Percentiles rank a stretch among this genome's conserved stretches.
These are phyloP conservation scores for Iguana delicatissima DNA, from an alignment of 2,797 vertebrate species.

Conservation along the genomic window DNA sequence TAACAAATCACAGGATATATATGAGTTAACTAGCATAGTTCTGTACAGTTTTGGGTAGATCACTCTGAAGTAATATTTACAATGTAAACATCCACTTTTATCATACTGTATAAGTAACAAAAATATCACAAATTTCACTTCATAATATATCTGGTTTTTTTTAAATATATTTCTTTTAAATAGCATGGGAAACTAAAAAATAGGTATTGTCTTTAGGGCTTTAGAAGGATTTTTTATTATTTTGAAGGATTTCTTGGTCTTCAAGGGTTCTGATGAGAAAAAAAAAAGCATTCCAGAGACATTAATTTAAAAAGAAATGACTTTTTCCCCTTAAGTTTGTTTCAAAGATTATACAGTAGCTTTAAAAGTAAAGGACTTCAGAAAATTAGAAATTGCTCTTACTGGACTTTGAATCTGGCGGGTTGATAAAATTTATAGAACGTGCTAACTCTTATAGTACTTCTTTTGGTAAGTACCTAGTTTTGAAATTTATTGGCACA, in stretches of 20 bases:
- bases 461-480: background rate
- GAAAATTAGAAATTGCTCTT: background rate
- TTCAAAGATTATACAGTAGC: background rate
- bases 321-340: background rate
- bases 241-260: conserved; percentile 61
- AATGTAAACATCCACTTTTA: conserved; percentile 89
- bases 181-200: conserved; percentile 84
- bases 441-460: background rate
- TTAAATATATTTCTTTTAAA: conserved; percentile 85
- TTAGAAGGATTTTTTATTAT: background rate
- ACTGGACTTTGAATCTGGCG: background rate
- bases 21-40: conserved; percentile 78
- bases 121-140: conserved; percentile 84
- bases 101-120: conserved; percentile 83
- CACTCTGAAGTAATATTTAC: conserved; percentile 85
- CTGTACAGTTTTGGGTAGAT: conserved; percentile 81
- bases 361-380: background rate
- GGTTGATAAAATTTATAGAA: background rate
- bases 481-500: background rate
- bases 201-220: conserved; percentile 72
- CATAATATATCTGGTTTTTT: conserved; percentile 85
- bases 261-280: conserved; percentile 89
- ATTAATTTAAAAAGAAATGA: background rate
- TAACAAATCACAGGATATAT: conserved; percentile 80
- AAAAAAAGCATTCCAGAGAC: conserved; percentile 47